Evolutionary conservation across 2,888 invertebrate genomes (phyloP).

Genomic region (Oscheius sp.): DNA sequence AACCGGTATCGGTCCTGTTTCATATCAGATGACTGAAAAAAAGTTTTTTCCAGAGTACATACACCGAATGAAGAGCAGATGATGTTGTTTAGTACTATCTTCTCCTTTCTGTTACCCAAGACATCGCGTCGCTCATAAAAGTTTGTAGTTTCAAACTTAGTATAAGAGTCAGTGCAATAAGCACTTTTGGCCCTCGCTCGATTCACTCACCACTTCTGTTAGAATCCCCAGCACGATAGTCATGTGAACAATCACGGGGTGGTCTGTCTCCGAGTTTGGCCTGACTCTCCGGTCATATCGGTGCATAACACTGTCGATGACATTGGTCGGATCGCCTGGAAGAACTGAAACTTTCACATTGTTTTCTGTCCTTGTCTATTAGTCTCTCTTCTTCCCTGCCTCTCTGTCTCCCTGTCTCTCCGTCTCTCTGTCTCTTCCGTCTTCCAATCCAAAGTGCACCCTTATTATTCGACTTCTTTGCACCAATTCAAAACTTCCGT

Average conservation of each 20-base stretch:
- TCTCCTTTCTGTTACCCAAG: no score
- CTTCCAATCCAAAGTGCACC: neutral
- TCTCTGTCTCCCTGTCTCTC: neutral
- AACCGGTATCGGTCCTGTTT: no score
- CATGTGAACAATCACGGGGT: slow-evolving; percentile 66
- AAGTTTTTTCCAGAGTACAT: no score
- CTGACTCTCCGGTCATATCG: slow-evolving; percentile 66
- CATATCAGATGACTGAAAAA: no score
- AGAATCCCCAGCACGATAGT: slow-evolving; percentile 71
- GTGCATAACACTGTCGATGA: slow-evolving; percentile 55
- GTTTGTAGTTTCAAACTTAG: no score
- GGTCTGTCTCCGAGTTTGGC: slow-evolving; percentile 59
- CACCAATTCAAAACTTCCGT: neutral
- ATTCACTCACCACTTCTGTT: slow-evolving; percentile 65
- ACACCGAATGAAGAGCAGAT: no score
- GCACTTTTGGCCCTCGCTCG: no score
- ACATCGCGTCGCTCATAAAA: no score
- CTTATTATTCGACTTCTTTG: neutral
- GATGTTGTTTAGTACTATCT: no score
- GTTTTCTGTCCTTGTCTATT: neutral
- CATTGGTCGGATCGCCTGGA: slow-evolving; percentile 35
- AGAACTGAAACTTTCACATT: neutral
- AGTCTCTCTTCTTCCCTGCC: neutral
- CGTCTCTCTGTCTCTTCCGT: neutral
- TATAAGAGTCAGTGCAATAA: no score